These are phyloP conservation scores for Blennius ocellaris DNA, from an alignment of 2,113 vertebrate genomes.

Conservation along the genomic window DNA sequence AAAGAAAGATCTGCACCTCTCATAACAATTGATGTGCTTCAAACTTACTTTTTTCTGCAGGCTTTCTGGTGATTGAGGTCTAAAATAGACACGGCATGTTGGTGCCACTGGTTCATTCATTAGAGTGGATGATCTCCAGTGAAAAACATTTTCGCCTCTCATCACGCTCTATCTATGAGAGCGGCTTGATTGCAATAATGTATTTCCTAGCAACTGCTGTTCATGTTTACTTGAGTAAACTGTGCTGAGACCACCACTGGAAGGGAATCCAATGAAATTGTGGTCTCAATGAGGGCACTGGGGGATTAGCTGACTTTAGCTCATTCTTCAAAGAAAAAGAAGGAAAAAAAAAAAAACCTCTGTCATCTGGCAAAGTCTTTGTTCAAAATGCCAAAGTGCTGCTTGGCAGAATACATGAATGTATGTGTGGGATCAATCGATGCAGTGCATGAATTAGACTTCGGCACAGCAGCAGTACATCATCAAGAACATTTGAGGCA, in stretches of 20 bases:
- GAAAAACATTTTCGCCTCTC: conserved; percentile 20
- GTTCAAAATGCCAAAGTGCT: conserved; percentile 21
- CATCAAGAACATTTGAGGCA: too few species aligned
- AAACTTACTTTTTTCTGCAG: conserved; percentile 13
- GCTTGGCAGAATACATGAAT: not conserved
- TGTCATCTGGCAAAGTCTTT: conserved; percentile 2
- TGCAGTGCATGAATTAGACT: too few species aligned
- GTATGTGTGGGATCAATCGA: not conserved
- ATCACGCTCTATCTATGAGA: conserved; percentile 17
- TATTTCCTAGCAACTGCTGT: conserved; percentile 30
- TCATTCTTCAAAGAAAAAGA: conserved; percentile 14
- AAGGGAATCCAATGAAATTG: conserved; percentile 28
- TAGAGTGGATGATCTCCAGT: conserved; percentile 38
- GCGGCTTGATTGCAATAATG: conserved; percentile 47
- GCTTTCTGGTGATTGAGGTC: not conserved
- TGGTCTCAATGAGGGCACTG: conserved; percentile 21
- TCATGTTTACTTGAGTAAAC: conserved; percentile 43
- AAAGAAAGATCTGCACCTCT: not conserved
- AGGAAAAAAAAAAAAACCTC: not conserved
- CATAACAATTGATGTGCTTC: not conserved
- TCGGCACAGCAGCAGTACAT: too few species aligned
- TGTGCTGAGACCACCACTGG: conserved; percentile 35
- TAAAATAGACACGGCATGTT: conserved; percentile 31
- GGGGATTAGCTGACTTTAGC: conserved; percentile 46
- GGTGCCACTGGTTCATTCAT: conserved; percentile 31